Evolutionary conservation across 2,888 invertebrate genomes (phyloP).

Genomic region (Apomyelois bistriatella): DNA sequence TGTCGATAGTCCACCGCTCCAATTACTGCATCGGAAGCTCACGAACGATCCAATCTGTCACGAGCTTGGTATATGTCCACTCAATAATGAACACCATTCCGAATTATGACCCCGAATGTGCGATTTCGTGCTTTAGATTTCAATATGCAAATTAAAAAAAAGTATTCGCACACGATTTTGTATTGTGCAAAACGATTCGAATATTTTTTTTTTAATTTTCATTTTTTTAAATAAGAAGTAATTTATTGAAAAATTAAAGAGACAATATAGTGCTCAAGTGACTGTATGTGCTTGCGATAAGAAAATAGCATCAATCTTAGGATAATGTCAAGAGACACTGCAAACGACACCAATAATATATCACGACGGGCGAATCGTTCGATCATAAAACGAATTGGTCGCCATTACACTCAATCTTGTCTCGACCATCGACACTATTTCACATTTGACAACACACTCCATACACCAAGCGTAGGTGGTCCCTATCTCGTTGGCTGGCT

Average conservation of each 20-base stretch:
- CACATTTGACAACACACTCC: slow-evolving; percentile 40
- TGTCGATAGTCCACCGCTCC: slow-evolving; percentile 51
- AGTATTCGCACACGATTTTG: background rate
- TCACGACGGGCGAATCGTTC: slow-evolving; percentile 1
- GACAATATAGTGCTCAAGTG: background rate
- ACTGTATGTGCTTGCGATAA: background rate
- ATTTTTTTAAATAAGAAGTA: background rate
- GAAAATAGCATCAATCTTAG: slow-evolving; percentile 6
- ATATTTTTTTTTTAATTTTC: background rate
- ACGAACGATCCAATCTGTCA: slow-evolving; percentile 60
- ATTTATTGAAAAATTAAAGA: background rate
- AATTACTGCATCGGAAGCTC: slow-evolving; percentile 62
- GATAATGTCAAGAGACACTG: slow-evolving; percentile 2
- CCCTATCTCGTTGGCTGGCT: slow-evolving; percentile 39
- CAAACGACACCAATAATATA: slow-evolving; percentile 33
- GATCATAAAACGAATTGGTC: slow-evolving; percentile 9
- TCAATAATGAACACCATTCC: slow-evolving; percentile 22
- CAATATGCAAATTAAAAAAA: background rate
- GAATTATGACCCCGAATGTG: slow-evolving; percentile 30
- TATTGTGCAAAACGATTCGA: background rate
- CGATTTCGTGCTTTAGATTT: background rate
- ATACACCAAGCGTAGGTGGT: slow-evolving; percentile 58
- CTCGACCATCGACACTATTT: slow-evolving; percentile 34
- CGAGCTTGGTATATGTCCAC: slow-evolving; percentile 44
- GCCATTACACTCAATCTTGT: slow-evolving; percentile 23